Conservation (phyloP, 2,888 invertebrate species). For the Acrobasis suavella region DNA sequence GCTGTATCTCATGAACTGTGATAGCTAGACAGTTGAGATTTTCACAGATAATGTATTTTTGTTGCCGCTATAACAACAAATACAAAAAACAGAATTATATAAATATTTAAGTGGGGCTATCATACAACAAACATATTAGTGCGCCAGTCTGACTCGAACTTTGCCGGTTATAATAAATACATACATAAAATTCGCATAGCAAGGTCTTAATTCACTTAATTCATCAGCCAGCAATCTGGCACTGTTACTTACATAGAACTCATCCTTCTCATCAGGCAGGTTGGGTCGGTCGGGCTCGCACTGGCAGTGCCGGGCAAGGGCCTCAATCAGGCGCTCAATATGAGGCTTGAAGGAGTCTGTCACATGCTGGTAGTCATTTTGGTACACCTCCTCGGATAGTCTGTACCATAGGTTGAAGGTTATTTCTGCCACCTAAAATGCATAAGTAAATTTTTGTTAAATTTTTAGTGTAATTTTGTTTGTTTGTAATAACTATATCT, state of each 20-base stretch:
- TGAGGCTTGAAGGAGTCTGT: conserved; percentile 94
- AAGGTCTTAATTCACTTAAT: too few relatives aligned
- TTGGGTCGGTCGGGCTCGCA: conserved; percentile 97
- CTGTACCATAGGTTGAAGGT: conserved; percentile 99
- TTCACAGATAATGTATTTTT: too few relatives aligned
- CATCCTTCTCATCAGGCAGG: conserved; percentile 91
- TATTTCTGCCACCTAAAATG: conserved; percentile 86
- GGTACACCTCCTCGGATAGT: conserved; percentile 96
- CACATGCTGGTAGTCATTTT: conserved; percentile 90
- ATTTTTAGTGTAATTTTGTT: too few relatives aligned
- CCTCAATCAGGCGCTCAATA: conserved; percentile 93
- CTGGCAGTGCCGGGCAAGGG: conserved; percentile 96
- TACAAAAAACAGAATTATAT: too few relatives aligned
- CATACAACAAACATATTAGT: too few relatives aligned
- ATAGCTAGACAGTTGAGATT: too few relatives aligned
- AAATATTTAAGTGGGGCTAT: too few relatives aligned
- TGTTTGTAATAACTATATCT: too few relatives aligned
- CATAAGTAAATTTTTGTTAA: neutral
- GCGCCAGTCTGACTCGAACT: too few relatives aligned
- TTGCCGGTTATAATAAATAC: neutral
- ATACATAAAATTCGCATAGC: neutral
- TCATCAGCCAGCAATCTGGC: too few relatives aligned
- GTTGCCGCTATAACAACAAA: too few relatives aligned
- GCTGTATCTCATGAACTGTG: too few relatives aligned
- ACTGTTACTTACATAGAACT: conserved; percentile 84